These are phyloP conservation scores for Astropecten irregularis DNA, from an alignment of 53 echinoderm and acorn worm species.

Conservation along the genomic window DNA sequence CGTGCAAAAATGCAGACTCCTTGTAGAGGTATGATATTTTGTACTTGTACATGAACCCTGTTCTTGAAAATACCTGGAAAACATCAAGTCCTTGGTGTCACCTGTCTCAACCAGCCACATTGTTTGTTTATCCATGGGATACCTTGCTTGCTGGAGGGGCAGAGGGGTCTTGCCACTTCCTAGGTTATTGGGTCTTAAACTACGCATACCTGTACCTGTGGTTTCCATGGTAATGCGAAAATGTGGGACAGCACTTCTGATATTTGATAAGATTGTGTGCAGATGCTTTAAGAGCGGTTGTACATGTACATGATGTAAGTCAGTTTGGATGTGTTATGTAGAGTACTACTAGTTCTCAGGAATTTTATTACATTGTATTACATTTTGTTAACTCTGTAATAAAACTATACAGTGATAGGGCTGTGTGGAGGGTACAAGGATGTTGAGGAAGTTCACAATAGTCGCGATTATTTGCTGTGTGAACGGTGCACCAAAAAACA, in stretches of 20 bases:
- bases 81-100: neutral
- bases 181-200: constrained; percentile 9
- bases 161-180: neutral
- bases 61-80: neutral
- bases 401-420: neutral
- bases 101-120: neutral
- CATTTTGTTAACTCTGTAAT: neutral
- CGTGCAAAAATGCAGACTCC: neutral
- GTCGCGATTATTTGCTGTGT: too few species aligned
- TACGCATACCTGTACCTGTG: too few species aligned
- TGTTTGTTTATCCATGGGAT: constrained; percentile 43
- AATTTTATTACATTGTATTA: neutral
- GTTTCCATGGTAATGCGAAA: neutral
- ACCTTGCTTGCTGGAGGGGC: constrained; percentile 6
- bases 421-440: neutral
- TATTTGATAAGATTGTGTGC: neutral
- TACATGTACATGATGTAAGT: neutral
- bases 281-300: too few species aligned
- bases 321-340: neutral
- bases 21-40: neutral
- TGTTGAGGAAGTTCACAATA: too few species aligned
- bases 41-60: neutral
- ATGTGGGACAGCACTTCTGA: neutral
- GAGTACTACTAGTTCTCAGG: neutral
- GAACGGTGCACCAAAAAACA: too few species aligned